Base-by-base conservation (phyloP, 1,140 invertebrate genomes). In the Eueides isabella region DNA sequence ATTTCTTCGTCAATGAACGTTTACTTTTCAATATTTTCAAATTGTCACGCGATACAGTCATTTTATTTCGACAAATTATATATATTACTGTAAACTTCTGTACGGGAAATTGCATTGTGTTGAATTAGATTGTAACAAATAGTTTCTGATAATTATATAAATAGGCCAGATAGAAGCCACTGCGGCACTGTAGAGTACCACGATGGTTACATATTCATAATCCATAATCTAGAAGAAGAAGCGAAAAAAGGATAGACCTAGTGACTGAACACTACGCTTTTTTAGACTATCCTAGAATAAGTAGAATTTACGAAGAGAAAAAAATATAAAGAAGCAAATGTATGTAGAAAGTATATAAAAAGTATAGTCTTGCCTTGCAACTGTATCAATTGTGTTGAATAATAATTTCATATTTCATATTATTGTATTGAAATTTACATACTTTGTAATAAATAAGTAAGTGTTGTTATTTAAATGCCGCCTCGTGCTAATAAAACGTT, bases 1-100 rank as follows among this genome's bases (percentile, higher is more conserved):
- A 81, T 72, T 81, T 83, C 44, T 79, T 79, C 26, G 76, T 72
- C 38, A 82, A 33, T n/a, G 48, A 68, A 41, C 71, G 69, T 65
- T 67, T 75, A 55, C 61, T 38, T 63, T 66, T 71, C 62, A 75
- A 71, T 62, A 75, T 71, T 75, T 71, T 67, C 16, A 67, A 33
- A 7, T 41, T 31, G 48, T 63, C 74, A 72, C 72, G 61, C 73
- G 41, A 65, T 61, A 74, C 63, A 66, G 73, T 80, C 79, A 80
- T 80, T 75, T 76, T 76, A 72, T 65, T 76, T 19, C 16, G 4
- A 31, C 28, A 30, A 55, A 35, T 69, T 23, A 70, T 63, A 70
- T 63, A 19, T 7, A 63, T 70, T 11, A 26, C 68, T 70, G 68
- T 19, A 70, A 70, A 5, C 16, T 61, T 61, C 41, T 28, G n/a